These are phyloP conservation scores for Drosophila arawakana DNA, from an alignment of 1,140 invertebrate genomes.

Conservation along the genomic window DNA sequence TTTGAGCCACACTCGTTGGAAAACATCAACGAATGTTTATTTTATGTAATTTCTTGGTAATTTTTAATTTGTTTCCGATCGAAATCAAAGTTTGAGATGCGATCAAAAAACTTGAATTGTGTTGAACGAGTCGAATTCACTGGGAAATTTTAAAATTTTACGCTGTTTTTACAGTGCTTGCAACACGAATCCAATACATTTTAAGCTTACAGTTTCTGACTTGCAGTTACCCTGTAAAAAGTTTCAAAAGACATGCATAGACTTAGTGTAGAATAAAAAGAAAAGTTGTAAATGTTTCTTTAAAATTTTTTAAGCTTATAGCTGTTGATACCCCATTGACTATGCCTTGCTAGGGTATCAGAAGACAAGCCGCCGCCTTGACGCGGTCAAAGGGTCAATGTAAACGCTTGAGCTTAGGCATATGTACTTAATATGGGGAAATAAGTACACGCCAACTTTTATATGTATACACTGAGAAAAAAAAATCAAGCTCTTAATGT, in stretches of 20 bases:
- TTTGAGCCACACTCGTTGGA: not conserved
- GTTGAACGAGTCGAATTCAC: not conserved
- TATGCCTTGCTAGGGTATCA: slow-evolving; percentile 6
- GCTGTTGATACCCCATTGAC: not conserved
- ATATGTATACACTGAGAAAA: not conserved
- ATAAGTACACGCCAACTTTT: not conserved
- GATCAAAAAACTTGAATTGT: not conserved
- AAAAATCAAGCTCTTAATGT: no score
- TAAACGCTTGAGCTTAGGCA: slow-evolving; percentile 1
- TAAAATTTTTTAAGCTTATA: not conserved
- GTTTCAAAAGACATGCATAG: no score
- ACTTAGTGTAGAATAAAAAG: no score
- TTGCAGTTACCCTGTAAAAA: not conserved
- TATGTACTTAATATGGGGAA: not conserved
- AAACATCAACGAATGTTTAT: not conserved
- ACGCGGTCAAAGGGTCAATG: slow-evolving; percentile 19
- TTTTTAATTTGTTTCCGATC: slow-evolving; percentile 15
- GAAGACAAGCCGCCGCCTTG: slow-evolving; percentile 4
- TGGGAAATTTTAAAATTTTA: not conserved
- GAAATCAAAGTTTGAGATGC: not conserved
- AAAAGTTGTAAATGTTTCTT: not conserved
- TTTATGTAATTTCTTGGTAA: slow-evolving; percentile 22
- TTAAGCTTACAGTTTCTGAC: not conserved
- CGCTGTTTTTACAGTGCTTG: not conserved
- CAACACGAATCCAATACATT: not conserved